Base-by-base conservation (phyloP, 2,797 vertebrate species). In the Phoebastria nigripes region DNA sequence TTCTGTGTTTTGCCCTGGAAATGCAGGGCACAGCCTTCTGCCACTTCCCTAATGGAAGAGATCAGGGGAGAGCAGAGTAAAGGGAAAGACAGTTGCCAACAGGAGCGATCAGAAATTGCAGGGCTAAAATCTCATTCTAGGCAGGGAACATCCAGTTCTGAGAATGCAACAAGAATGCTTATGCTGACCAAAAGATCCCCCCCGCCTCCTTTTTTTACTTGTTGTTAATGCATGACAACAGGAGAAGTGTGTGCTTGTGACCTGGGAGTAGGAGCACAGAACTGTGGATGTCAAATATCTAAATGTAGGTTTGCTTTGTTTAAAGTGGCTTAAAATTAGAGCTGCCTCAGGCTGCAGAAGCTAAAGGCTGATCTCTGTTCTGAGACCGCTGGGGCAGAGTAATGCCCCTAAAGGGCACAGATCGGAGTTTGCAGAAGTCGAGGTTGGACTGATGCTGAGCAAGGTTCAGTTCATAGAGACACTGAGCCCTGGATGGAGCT, bases 111-210 rank as follows among this genome's bases (percentile, higher is more conserved):
- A 92, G 87, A 89, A 94, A 79, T 35, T 76, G 35, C 31, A 41
- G 42, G n/a, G 42, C 58, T 90, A 85, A 92, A 92, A 92, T 79
- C 84, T 87, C 41, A 10, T 67, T 89, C 87, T 87, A 80, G 47
- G 18, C 37, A 89, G 79, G 63, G 67, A 93, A 82, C 88, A 85
- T 81, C 70, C 77, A 94, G 73, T 91, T 94, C 85, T 94, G 69
- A 93, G 71, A 87, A 93, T 54, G 63, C 86, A 80, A 54, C 55
- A 82, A 81, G 77, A 94, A 59, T 0, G 3, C 54, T 93, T 67
- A 41, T 5, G 4, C 29, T 89, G 33, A 92, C 72, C 63, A 37
- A 46, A 87, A 87, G 80, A 62, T 70, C 76, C 15, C 7, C 37
- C 16, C n/a, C 16, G 37, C 29, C 15, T 25, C 7, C 31, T 24